A percentile compares a stretch with the other conserved stretches of the same genome.
Evolutionary conservation across 2,113 vertebrate genomes (phyloP).

Genomic region (Stomatorhinus ivindoensis): DNA sequence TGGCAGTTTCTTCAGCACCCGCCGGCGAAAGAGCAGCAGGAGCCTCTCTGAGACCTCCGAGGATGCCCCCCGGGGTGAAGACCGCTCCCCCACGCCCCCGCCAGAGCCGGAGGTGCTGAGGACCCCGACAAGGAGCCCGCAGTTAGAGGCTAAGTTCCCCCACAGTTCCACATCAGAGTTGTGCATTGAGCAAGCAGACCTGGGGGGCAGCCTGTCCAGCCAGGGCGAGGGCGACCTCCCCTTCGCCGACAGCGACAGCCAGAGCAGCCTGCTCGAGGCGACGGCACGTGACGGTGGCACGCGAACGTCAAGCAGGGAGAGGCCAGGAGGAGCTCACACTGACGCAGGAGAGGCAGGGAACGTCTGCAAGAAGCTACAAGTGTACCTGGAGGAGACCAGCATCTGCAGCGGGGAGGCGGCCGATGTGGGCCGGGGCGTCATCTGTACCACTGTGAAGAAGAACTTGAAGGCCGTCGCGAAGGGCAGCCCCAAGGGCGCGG

Average conservation of each 20-base stretch:
- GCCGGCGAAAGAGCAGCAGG: slow-evolving; percentile 41
- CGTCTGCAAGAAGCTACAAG: slow-evolving; percentile 48
- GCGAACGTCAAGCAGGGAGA: slow-evolving; percentile 25
- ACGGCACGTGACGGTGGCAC: slow-evolving; percentile 19
- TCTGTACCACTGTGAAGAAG: slow-evolving; percentile 16
- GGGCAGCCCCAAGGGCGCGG: slow-evolving; percentile 14
- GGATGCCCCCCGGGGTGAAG: neutral
- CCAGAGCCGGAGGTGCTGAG: slow-evolving; percentile 27
- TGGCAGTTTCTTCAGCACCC: slow-evolving; percentile 44
- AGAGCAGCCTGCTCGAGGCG: slow-evolving; percentile 51
- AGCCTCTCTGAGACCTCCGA: slow-evolving; percentile 29
- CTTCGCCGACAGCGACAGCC: slow-evolving; percentile 53
- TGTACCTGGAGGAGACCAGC: slow-evolving; percentile 44
- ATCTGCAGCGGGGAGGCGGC: neutral
- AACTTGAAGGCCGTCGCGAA: slow-evolving; percentile 30
- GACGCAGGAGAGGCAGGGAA: slow-evolving; percentile 41
- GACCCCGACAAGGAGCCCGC: slow-evolving; percentile 26
- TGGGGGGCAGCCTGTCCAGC: slow-evolving; percentile 27
- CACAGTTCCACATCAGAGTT: neutral
- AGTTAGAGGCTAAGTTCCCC: slow-evolving; percentile 5
- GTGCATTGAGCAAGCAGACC: neutral
- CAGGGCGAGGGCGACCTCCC: slow-evolving; percentile 37
- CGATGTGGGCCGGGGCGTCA: neutral
- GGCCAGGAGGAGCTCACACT: slow-evolving; percentile 27
- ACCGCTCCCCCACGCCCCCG: slow-evolving; percentile 1